Percentiles rank a stretch among this genome's conserved stretches.
Evolutionary conservation across 2,113 vertebrate species (phyloP).

Genomic region (Poeciliopsis retropinna): DNA sequence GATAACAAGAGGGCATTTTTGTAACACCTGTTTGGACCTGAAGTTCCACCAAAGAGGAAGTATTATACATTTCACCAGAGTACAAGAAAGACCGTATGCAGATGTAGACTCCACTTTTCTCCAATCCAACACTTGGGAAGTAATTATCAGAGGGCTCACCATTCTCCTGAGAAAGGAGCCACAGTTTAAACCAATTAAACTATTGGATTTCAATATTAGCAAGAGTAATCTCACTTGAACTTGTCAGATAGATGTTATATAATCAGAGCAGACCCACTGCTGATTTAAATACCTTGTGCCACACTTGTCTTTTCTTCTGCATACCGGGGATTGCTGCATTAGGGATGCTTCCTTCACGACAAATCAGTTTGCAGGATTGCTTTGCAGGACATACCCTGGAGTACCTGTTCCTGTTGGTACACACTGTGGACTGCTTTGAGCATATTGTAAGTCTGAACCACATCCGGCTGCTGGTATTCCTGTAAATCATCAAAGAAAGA

Average conservation of each 20-base stretch:
- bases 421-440: neutral
- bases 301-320: neutral
- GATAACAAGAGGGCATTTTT: neutral
- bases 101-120: conserved; percentile 42
- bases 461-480: conserved; percentile 7
- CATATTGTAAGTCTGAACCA: conserved; percentile 40
- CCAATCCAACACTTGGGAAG: conserved; percentile 11
- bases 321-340: neutral
- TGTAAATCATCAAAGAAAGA: conserved; percentile 15
- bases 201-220: neutral
- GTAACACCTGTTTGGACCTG: conserved; percentile 11
- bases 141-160: accelerated
- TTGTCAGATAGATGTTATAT: neutral
- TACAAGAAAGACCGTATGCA: conserved; percentile 55
- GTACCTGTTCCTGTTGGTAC: neutral
- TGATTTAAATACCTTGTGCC: conserved; percentile 54
- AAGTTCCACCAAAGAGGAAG: conserved; percentile 19
- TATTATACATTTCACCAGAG: conserved; percentile 45
- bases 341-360: neutral
- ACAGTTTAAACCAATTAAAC: neutral
- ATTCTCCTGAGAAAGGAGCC: conserved; percentile 21
- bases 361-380: conserved; percentile 8
- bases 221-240: neutral
- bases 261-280: neutral
- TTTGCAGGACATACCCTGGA: neutral